These are phyloP conservation scores for Augiades crinisus DNA, from an alignment of 2,888 invertebrate species.

Conservation along the genomic window DNA sequence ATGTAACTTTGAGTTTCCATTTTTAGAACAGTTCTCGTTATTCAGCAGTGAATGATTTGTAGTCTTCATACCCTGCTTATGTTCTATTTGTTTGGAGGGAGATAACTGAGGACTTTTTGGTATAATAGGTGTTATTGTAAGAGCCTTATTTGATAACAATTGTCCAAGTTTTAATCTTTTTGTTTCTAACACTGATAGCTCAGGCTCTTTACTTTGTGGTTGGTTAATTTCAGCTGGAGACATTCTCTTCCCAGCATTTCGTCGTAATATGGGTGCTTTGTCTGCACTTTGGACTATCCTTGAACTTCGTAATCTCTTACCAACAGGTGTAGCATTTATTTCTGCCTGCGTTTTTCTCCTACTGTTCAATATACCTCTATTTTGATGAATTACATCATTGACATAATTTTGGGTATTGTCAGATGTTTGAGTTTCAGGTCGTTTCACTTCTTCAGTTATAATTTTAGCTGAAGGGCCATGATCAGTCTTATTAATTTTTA, in stretches of 20 bases:
- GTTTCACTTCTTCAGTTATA: conserved; percentile 66
- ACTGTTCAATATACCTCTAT: conserved; percentile 51
- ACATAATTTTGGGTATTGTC: conserved; percentile 53
- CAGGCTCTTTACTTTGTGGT: conserved; percentile 54
- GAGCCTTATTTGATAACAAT: conserved; percentile 62
- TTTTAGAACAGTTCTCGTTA: conserved; percentile 73
- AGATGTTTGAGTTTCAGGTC: conserved; percentile 46
- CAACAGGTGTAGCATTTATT: conserved; percentile 51
- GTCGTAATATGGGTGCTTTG: conserved; percentile 47
- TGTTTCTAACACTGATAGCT: conserved; percentile 58
- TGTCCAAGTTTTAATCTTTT: conserved; percentile 72
- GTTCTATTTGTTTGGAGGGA: conserved; percentile 51
- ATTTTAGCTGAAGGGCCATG: conserved; percentile 75
- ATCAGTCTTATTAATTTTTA: conserved; percentile 84
- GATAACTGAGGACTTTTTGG: conserved; percentile 47
- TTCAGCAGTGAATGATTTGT: conserved; percentile 62
- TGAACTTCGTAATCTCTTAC: conserved; percentile 70
- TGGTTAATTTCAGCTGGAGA: conserved; percentile 50
- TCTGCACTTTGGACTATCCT: conserved; percentile 63
- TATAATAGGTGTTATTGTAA: conserved; percentile 59
- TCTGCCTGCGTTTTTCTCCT: conserved; percentile 53
- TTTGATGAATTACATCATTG: conserved; percentile 45
- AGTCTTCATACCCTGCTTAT: conserved; percentile 49
- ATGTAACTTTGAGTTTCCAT: conserved; percentile 76
- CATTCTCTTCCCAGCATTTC: conserved; percentile 56